These are phyloP conservation scores for Slavum lentiscoides DNA, from an alignment of 2,888 invertebrate genomes.

Conservation along the genomic window DNA sequence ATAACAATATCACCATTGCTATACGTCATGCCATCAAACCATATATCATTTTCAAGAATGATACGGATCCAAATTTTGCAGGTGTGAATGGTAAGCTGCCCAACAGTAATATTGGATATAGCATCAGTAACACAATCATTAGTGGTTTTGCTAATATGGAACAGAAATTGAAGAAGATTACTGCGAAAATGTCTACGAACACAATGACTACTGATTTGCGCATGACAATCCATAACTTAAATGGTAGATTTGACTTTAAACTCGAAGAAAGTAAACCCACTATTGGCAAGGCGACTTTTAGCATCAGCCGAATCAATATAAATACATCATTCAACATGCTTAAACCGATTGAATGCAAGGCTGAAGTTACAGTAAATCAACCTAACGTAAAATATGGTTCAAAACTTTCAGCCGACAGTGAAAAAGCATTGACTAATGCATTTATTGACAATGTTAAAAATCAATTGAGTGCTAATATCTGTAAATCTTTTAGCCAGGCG, in stretches of 20 bases:
- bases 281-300: background rate
- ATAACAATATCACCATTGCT: constrained; percentile 37
- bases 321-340: constrained; percentile 21
- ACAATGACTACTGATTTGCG: constrained; percentile 12
- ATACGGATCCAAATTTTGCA: background rate
- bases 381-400: constrained; percentile 1
- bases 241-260: constrained; percentile 32
- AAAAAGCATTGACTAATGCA: constrained; percentile 11
- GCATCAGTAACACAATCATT: constrained; percentile 8
- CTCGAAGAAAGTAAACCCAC: constrained; percentile 25
- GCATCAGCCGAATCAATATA: constrained; percentile 10
- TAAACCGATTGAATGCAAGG: constrained; percentile 31
- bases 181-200: constrained; percentile 12
- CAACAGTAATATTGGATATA: background rate
- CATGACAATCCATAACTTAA: constrained; percentile 4
- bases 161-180: constrained; percentile 39
- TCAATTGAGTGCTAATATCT: constrained; percentile 1
- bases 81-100: constrained; percentile 1
- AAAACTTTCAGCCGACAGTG: constrained; percentile 18
- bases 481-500: background rate
- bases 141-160: constrained; percentile 15
- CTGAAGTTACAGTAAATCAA: constrained; percentile 7
- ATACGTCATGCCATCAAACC: constrained; percentile 21
- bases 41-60: constrained; percentile 25
- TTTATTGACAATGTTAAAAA: constrained; percentile 28